Evolutionary conservation across 92 coral and sea anemone genomes (phyloP).

Genomic region (Palythoa grandiflora): DNA sequence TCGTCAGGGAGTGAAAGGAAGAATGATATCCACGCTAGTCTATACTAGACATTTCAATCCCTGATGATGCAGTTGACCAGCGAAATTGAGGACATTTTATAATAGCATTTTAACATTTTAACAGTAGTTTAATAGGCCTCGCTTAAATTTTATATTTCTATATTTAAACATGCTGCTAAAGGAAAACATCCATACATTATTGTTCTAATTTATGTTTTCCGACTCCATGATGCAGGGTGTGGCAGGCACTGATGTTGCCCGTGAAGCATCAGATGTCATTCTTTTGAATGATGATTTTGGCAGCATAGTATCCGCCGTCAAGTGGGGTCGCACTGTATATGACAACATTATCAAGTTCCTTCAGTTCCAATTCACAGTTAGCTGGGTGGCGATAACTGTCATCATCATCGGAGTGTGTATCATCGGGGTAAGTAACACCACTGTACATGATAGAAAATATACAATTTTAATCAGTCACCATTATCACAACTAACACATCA

Average conservation of each 20-base stretch:
- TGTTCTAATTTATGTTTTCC: too few relatives aligned
- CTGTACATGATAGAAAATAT: background rate
- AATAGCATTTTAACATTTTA: too few relatives aligned
- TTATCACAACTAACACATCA: too few relatives aligned
- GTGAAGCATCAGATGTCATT: conserved; percentile 83
- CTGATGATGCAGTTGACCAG: too few relatives aligned
- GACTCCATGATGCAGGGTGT: conserved; percentile 65
- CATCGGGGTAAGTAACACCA: conserved; percentile 72
- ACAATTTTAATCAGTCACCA: background rate
- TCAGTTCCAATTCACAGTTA: conserved; percentile 87
- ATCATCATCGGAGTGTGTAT: conserved; percentile 79
- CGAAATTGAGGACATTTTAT: too few relatives aligned
- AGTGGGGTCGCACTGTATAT: conserved; percentile 92
- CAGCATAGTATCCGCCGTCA: conserved; percentile 84
- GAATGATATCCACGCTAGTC: too few relatives aligned
- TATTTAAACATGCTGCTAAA: background rate
- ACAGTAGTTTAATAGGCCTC: too few relatives aligned
- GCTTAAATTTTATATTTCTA: too few relatives aligned
- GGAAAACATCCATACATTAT: background rate
- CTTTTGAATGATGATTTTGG: conserved; percentile 85
- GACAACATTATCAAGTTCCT: conserved; percentile 82
- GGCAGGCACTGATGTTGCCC: conserved; percentile 87
- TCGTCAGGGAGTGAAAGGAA: too few relatives aligned
- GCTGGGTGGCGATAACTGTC: conserved; percentile 84
- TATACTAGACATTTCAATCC: too few relatives aligned